Conservation (phyloP, 2,888 invertebrate species). For the Spialia ferax region DNA sequence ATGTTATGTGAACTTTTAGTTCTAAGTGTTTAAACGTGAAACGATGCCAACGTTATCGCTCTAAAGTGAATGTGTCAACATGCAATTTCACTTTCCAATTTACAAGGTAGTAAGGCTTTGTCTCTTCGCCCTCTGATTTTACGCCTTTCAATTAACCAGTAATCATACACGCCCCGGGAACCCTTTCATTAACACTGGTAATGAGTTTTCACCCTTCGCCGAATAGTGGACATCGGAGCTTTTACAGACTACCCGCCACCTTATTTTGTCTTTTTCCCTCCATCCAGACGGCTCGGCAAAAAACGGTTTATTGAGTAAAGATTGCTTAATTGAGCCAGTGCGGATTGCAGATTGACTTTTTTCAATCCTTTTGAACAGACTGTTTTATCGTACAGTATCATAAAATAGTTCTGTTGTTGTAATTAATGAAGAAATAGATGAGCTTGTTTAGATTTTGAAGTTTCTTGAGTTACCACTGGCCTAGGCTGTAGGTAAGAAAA, state of each 20-base stretch:
- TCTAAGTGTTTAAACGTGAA: too few relatives aligned
- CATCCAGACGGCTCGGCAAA: constrained; percentile 65
- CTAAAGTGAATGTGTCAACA: constrained; percentile 39
- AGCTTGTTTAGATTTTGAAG: too few relatives aligned
- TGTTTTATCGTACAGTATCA: not conserved
- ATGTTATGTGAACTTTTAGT: too few relatives aligned
- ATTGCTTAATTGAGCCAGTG: constrained; percentile 36
- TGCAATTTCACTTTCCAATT: constrained; percentile 59
- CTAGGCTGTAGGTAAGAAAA: too few relatives aligned
- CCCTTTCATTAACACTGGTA: constrained; percentile 83
- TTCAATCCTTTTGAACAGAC: not conserved
- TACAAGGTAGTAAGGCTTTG: constrained; percentile 64
- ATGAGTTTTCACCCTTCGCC: constrained; percentile 84
- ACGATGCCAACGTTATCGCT: constrained; percentile 20
- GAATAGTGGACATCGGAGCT: constrained; percentile 80
- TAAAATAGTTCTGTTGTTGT: not conserved
- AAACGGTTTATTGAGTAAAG: constrained; percentile 47
- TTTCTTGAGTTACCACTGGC: too few relatives aligned
- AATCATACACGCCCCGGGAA: constrained; percentile 82
- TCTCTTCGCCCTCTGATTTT: constrained; percentile 76
- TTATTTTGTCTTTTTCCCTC: constrained; percentile 72
- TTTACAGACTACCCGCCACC: constrained; percentile 64
- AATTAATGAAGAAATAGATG: not conserved
- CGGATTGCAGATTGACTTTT: constrained; percentile 25
- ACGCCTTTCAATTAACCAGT: constrained; percentile 83